These are phyloP conservation scores for Actinernus sp. DNA, from an alignment of 92 coral and sea anemone genomes.

Conservation along the genomic window DNA sequence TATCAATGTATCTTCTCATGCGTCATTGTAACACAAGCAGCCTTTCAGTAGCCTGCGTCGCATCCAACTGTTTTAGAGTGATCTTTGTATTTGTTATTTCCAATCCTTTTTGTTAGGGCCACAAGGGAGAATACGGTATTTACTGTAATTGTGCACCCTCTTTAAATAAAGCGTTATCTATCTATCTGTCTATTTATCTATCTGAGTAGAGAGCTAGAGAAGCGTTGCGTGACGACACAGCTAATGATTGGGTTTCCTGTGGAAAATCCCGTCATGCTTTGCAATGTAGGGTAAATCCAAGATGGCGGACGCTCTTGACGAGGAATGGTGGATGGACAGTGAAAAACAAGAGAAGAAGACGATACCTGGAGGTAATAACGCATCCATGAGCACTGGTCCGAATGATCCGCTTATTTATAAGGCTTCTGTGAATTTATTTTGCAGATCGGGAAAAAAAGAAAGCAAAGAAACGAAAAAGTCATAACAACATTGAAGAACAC, in stretches of 20 bases:
- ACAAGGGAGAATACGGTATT: too few relatives aligned
- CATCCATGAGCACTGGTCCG: neutral
- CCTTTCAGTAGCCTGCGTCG: too few relatives aligned
- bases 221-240: too few relatives aligned
- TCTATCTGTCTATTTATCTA: too few relatives aligned
- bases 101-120: too few relatives aligned
- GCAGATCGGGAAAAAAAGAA: conserved; percentile 19
- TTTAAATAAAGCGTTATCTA: too few relatives aligned
- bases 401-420: neutral
- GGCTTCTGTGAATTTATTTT: neutral
- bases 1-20: too few relatives aligned
- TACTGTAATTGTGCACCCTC: too few relatives aligned
- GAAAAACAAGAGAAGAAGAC: conserved; percentile 28
- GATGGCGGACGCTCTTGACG: conserved; percentile 95
- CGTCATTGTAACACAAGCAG: too few relatives aligned
- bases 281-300: conserved; percentile 16
- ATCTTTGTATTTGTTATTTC: too few relatives aligned
- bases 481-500: conserved; percentile 10
- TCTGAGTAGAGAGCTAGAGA: too few relatives aligned
- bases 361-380: neutral
- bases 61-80: too few relatives aligned
- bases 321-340: conserved; percentile 87
- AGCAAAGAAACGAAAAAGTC: conserved; percentile 22
- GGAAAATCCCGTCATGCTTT: conserved; percentile 14
- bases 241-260: conserved; percentile 36